Evolutionary conservation across 37 sponge, comb jelly and placozoan genomes (phyloP), one percentile per base, ranked within the genome.

Genomic region (Hexactinellida sp.): DNA sequence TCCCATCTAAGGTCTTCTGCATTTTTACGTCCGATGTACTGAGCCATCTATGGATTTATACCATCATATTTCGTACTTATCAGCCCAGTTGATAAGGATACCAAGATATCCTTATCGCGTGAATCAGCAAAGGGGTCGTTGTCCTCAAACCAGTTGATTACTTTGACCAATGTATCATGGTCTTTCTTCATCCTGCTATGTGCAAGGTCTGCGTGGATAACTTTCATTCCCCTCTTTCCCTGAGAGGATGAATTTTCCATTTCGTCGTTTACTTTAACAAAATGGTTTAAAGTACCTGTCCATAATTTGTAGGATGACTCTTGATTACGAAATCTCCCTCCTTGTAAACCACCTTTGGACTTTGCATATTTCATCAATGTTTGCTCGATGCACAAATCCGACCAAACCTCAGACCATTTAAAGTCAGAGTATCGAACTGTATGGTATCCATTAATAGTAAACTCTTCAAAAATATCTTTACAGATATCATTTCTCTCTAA

Each of bases 341-440:
- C 88, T 84, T 84, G 84, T 85, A 84, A 54, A 54, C 84, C 82
- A 47, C 88, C 88, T 37, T n/a, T 63, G 54, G 84, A 84, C 38
- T 88, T n/a, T 83, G 84, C 52, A 36, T 84, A 54, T 88, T 38
- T 54, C 76, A 88, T 88, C 88, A 88, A 55, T 47, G 52, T 47
- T n/a, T n/a, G n/a, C n/a, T 88, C 88, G 52, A 85, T 55, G 16
- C 30, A 36, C 30, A 88, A 32, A 36, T 88, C 85, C 30, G 85
- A 84, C 88, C 88, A 88, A 37, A 84, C 28, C 25, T 84, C 85
- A 55, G 88, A 55, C 88, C 84, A 85, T 38, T 85, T 84, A 54
- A 82, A 84, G 41, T 84, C 54, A 39, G 85, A 84, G 84, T 63
- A 84, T 25, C 84, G 84, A 1, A 47, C 52, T 36, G 85, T 85